Evolutionary conservation across 2,113 vertebrate species (phyloP), one percentile per base, ranked within the genome.

Genomic region (Pachypanchax playfairii): DNA sequence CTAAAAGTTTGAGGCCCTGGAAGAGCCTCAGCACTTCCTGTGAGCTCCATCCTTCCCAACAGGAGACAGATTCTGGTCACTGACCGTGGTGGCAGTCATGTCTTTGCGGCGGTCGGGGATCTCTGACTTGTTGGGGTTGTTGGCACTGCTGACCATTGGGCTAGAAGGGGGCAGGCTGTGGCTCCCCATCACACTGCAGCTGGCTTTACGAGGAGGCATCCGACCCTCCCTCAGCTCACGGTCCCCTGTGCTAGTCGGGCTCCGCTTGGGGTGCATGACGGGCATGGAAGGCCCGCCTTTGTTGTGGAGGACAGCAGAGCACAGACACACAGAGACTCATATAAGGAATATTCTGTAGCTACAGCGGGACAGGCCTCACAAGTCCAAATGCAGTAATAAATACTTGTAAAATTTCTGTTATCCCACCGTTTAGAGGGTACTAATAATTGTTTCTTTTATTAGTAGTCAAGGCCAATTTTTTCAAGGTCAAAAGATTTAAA

Each of bases 91-190:
- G 67, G 93, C 92, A 0, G 90, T 89, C 71, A 94, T 93, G 76
- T 96, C 95, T 88, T 96, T 96, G 85, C 94, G 93, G 47, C 94
- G 92, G 65, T 97, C 95, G 0, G 95, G 95, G 82, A 96, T 97
- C 88, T 97, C 95, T 0, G 95, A 92, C 81, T 97, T 96, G 89
- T 97, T 97, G 68, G 95, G 95, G 85, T 97, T 97, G 91, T 96
- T 94, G 81, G 95, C 95, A 1, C 93, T 95, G 93, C 95, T 96
- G 83, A 96, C 95, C 95, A 97, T 96, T 8, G 95, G 95, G 90
- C 95, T 97, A 75, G 95, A 94, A 0, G 95, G 95, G 4, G 95
- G 95, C 51, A 94, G 88, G 69, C 93, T 94, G 25, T 94, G 91
- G 17, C 93, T 92, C 26, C 93, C 92, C 22, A 91, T 93, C 1